Evolutionary conservation across 2,113 vertebrate species (phyloP).

Genomic region (Mohoua ochrocephala): DNA sequence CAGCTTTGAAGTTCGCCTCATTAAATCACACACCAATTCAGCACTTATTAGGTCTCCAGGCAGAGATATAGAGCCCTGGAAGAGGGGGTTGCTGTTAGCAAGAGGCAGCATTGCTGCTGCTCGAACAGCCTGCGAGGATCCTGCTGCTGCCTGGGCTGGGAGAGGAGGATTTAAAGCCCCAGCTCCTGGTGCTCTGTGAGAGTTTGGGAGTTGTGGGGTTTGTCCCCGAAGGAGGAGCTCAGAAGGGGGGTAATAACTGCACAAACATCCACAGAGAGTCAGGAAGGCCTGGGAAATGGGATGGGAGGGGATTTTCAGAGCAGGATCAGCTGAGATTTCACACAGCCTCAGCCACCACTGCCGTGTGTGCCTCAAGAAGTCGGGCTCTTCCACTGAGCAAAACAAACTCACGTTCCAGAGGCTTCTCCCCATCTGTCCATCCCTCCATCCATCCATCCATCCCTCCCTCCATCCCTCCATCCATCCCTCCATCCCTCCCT

Average conservation of each 20-base stretch:
- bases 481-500: background rate
- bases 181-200: background rate
- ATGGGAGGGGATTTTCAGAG: background rate
- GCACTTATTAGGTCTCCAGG: constrained; percentile 34
- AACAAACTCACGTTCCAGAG: background rate
- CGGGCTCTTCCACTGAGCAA: background rate
- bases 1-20: constrained; percentile 5
- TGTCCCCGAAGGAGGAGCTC: background rate
- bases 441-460: background rate
- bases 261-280: background rate
- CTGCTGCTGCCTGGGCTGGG: no score
- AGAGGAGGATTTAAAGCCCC: background rate
- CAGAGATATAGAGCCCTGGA: background rate
- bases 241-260: background rate
- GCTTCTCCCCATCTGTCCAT: rapidly evolving
- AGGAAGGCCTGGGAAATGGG: background rate
- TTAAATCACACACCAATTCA: constrained; percentile 60
- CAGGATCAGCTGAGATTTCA: background rate
- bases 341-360: background rate
- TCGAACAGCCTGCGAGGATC: background rate
- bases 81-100: background rate
- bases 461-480: background rate
- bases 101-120: background rate
- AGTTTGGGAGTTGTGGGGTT: background rate
- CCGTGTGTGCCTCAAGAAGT: background rate